phyloP scores from a whole-genome alignment of 2,888 invertebrate genomes.

The Melieria picta region DNA sequence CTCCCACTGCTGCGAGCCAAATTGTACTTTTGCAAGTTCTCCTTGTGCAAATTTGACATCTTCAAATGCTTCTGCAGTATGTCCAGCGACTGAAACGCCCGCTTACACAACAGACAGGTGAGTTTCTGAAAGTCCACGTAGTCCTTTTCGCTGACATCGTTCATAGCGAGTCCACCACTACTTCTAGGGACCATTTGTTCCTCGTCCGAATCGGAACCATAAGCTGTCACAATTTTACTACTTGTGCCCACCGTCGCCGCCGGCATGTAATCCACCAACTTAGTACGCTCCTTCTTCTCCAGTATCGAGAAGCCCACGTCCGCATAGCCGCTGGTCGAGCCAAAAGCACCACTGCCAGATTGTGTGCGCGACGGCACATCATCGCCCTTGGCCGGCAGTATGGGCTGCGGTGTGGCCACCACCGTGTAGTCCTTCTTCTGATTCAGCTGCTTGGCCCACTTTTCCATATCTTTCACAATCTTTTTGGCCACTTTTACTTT shows the following conservation, averaged over 20 bases:
- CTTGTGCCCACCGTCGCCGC: conserved; percentile 42
- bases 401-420: conserved; percentile 60
- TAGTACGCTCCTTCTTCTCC: conserved; percentile 74
- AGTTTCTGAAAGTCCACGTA: conserved; percentile 89
- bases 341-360: conserved; percentile 18
- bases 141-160: conserved; percentile 73
- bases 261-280: conserved; percentile 62
- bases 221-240: conserved; percentile 77
- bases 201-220: conserved; percentile 76
- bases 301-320: conserved; percentile 94
- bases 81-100: conserved; percentile 91
- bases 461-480: conserved; percentile 87
- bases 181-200: conserved; percentile 40
- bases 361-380: conserved; percentile 41
- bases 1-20: conserved; percentile 51
- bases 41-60: conserved; percentile 93
- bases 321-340: conserved; percentile 74
- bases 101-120: conserved; percentile 93
- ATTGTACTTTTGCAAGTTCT: conserved; percentile 75
- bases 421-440: conserved; percentile 84
- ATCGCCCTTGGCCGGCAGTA: conserved; percentile 51
- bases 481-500: conserved; percentile 98
- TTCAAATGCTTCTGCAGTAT: conserved; percentile 90
- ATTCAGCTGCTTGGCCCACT: conserved; percentile 96
- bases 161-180: conserved; percentile 56